Base-by-base conservation (phyloP, 2,888 invertebrate species). In the Galerucella nymphaeae region DNA sequence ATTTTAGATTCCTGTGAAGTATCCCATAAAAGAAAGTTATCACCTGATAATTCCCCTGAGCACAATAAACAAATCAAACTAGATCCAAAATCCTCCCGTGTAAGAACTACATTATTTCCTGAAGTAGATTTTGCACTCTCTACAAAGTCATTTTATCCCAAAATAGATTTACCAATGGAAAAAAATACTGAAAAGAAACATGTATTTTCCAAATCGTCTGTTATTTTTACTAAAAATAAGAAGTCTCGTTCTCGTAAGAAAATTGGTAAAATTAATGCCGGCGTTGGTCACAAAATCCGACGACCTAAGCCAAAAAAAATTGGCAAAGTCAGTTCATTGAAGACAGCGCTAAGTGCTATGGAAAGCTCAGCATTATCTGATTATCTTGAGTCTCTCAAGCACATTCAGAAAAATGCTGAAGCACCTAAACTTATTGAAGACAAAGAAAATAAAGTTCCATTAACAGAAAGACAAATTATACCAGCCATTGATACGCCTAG, bases 221-320 rank as follows among this genome's bases (percentile, higher is more conserved):
- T 75, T 38, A n/a, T 53, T 16, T 62, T 45, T 64, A 72, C 42
- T 64, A 61, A 61, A 59, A 70, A 42, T 55, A 66, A 73, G 8
- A 75, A 76, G 73, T 18, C 18, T n/a, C 71, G 50, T 48, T n/a
- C 69, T 2, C 63, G 67, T 23, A 73, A 72, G 71, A 68, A 62
- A 59, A 70, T 61, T 61, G 91, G 91, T 0, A 89, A 90, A 82
- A 91, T 93, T n/a, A 92, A 93, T 81, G 86, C 88, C 73, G 92
- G 92, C 0, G 92, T 93, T 0, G 85, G 87, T 71, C 92, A 93
- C 80, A 90, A 88, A 74, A 91, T 93, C 66, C 87, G 88, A 63
- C 91, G 89, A 82, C 91, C 91, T 0, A 92, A 90, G 84, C 82
- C 86, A 0, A 87, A 88, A 66, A 83, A 82, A 72, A 59, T 77